These are phyloP conservation scores for Lymantria monacha DNA, from an alignment of 2,888 invertebrate species.

Conservation along the genomic window DNA sequence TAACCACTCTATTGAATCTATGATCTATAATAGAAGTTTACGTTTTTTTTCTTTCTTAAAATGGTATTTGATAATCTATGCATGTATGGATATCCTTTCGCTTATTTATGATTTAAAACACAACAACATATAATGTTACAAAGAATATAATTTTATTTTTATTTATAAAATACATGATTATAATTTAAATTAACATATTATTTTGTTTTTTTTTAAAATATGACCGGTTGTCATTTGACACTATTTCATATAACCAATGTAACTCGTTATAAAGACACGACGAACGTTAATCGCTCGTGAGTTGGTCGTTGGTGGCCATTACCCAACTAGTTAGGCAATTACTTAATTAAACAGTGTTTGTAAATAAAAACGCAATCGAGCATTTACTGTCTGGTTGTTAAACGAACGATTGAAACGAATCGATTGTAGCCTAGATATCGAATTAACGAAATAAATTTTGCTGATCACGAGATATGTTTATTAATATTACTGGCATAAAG, in stretches of 20 bases:
- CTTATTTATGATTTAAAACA: background rate
- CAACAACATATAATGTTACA: background rate
- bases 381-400: constrained; percentile 10
- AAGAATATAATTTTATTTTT: background rate
- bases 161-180: background rate
- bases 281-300: constrained; percentile 19
- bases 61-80: no score
- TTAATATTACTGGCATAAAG: no score
- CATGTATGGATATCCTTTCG: no score
- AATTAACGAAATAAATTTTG: constrained; percentile 1
- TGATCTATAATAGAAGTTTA: no score
- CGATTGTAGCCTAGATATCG: constrained; percentile 9
- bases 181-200: constrained; percentile 12
- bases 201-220: constrained; percentile 21
- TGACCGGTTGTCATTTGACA: constrained; percentile 18
- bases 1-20: no score
- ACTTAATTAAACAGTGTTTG: constrained; percentile 32
- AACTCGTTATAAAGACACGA: constrained; percentile 23
- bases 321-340: constrained; percentile 33
- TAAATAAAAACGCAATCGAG: constrained; percentile 32
- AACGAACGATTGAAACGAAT: constrained; percentile 11
- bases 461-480: background rate
- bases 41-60: no score
- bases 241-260: constrained; percentile 20
- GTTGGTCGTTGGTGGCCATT: constrained; percentile 13